phyloP scores from a whole-genome alignment of 2,113 vertebrate genomes.

The Parotia lawesii region DNA sequence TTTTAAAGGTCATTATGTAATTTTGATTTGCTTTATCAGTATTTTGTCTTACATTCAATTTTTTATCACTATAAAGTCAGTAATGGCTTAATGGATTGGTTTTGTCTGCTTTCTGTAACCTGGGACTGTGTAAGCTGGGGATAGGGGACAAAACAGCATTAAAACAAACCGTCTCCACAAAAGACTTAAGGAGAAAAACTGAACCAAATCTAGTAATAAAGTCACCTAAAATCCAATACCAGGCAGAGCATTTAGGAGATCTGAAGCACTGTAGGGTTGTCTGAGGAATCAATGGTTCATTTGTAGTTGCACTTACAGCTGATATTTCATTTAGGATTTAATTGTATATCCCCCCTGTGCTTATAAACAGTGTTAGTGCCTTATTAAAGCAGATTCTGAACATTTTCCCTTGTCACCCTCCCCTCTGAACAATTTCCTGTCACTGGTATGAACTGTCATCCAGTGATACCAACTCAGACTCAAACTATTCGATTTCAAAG shows the following conservation, averaged over 20 bases:
- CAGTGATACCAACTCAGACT: neutral
- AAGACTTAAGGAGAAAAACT: neutral
- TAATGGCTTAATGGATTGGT: neutral
- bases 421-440: neutral
- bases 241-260: neutral
- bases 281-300: conserved; percentile 6
- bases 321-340: conserved; percentile 17
- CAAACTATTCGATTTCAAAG: neutral
- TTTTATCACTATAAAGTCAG: neutral
- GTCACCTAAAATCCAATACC: neutral
- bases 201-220: neutral
- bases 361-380: conserved; percentile 5
- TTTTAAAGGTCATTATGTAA: neutral
- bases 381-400: conserved; percentile 16
- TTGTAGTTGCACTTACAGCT: neutral
- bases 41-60: neutral
- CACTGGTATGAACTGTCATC: neutral
- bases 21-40: neutral
- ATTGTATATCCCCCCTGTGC: neutral
- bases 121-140: accelerated
- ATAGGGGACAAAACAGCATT: neutral
- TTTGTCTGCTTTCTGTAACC: neutral
- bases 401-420: neutral
- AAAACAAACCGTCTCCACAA: neutral
- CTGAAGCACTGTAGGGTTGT: neutral